Evolutionary conservation across 2,888 invertebrate species (phyloP).

Genomic region (Suillia variegata): DNA sequence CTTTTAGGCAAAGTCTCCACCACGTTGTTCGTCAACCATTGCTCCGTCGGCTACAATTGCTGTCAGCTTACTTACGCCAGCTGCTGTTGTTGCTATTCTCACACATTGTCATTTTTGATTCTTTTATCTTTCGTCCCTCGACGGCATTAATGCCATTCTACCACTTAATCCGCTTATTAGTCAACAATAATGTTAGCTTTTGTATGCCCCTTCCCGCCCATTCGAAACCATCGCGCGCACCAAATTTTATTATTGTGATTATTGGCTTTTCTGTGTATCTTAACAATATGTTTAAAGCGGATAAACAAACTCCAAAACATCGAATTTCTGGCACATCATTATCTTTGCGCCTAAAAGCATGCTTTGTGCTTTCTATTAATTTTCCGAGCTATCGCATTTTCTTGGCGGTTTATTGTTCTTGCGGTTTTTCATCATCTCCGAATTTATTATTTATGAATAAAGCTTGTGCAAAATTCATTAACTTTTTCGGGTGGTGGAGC

Average conservation of each 20-base stretch:
- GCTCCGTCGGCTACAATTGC: too few relatives aligned
- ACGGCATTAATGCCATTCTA: constrained; percentile 45
- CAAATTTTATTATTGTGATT: background rate
- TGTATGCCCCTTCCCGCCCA: background rate
- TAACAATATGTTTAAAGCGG: background rate
- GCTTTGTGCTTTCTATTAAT: background rate
- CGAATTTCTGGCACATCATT: background rate
- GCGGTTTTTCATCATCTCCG: background rate
- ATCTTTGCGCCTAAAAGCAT: background rate
- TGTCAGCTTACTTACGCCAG: too few relatives aligned
- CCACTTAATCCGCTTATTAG: constrained; percentile 48
- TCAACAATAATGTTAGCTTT: constrained; percentile 14
- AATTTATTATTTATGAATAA: background rate
- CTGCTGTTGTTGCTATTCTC: too few relatives aligned
- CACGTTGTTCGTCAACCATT: too few relatives aligned
- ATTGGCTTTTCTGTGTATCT: constrained; percentile 3
- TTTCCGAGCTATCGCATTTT: too few relatives aligned
- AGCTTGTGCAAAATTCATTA: background rate
- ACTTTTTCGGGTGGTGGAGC: background rate
- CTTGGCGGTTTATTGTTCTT: background rate
- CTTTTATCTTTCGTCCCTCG: too few relatives aligned
- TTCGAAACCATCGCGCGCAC: constrained; percentile 1
- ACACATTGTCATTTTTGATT: too few relatives aligned
- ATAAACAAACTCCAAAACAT: background rate
- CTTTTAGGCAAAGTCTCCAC: too few relatives aligned